Percentiles rank a stretch among this genome's conserved stretches.
Conservation (phyloP, 2,113 vertebrate species). For the Chloropsis hardwickii region DNA sequence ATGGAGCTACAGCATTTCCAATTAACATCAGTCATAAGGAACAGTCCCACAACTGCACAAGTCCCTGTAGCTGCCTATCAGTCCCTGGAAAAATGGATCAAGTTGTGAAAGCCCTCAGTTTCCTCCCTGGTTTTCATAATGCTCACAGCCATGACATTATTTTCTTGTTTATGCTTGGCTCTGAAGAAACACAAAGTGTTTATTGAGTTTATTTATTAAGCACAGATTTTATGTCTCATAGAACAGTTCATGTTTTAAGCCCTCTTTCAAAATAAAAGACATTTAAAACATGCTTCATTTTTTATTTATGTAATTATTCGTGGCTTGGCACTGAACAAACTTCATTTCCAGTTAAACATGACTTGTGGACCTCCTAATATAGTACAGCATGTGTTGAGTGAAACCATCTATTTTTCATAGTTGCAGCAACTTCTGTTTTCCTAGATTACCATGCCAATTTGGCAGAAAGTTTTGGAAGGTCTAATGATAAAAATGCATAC, state of each 20-base stretch:
- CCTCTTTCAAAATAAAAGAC: background rate
- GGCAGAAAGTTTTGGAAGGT: background rate
- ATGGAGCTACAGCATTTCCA: background rate
- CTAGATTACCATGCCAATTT: background rate
- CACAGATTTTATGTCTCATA: background rate
- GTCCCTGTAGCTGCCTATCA: background rate
- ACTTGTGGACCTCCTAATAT: background rate
- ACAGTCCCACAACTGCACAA: background rate
- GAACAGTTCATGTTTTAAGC: background rate
- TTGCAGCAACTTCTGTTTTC: background rate
- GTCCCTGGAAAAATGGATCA: background rate
- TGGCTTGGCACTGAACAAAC: constrained; percentile 4
- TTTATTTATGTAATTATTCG: constrained; percentile 24
- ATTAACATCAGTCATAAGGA: background rate
- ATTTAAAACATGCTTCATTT: background rate
- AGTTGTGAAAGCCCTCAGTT: background rate
- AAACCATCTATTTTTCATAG: background rate
- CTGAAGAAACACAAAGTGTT: background rate
- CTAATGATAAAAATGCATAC: background rate
- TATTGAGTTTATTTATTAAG: constrained; percentile 17
- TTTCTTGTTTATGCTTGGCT: background rate
- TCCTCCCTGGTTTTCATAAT: background rate
- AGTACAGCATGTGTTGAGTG: background rate
- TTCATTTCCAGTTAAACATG: constrained; percentile 28
- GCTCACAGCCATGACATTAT: background rate